These are phyloP conservation scores for Drosophila ananassae DNA, from an alignment of 1,140 invertebrate species.

Conservation along the genomic window DNA sequence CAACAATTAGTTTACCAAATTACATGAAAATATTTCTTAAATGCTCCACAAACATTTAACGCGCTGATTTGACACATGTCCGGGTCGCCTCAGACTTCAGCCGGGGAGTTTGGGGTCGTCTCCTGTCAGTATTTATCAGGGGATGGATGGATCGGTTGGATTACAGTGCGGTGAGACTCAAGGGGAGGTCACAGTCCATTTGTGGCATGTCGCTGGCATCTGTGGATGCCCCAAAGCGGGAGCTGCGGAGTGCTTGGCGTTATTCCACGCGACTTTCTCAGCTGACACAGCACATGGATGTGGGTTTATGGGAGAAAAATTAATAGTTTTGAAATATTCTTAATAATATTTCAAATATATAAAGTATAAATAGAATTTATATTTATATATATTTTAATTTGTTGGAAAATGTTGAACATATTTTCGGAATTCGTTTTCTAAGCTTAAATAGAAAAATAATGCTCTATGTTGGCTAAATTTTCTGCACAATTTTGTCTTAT, in stretches of 20 bases:
- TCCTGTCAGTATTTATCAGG: slow-evolving; percentile 29
- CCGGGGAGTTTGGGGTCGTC: slow-evolving; percentile 39
- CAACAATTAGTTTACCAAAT: slow-evolving; percentile 83
- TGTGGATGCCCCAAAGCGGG: slow-evolving; percentile 20
- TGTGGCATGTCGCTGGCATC: slow-evolving; percentile 74
- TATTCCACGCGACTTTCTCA: slow-evolving; percentile 23
- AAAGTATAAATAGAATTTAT: no score
- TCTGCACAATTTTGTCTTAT: no score
- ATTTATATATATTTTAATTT: no score
- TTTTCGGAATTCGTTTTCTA: no score
- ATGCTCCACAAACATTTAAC: slow-evolving; percentile 73
- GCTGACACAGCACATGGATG: slow-evolving; percentile 6
- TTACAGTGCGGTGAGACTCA: slow-evolving; percentile 2
- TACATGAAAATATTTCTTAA: slow-evolving; percentile 83
- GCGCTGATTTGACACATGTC: slow-evolving; percentile 70
- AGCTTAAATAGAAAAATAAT: no score
- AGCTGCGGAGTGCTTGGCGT: slow-evolving; percentile 1
- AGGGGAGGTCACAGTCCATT: slow-evolving; percentile 60
- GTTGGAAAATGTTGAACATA: no score
- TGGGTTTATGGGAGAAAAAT: not conserved
- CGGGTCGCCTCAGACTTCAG: not conserved
- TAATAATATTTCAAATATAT: not conserved
- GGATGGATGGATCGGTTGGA: slow-evolving; percentile 30
- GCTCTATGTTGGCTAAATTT: no score
- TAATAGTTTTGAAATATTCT: not conserved